Evolutionary conservation across 2,797 vertebrate genomes (phyloP), one percentile per base, ranked within the genome.

Genomic region (Lagocephalus sceleratus): DNA sequence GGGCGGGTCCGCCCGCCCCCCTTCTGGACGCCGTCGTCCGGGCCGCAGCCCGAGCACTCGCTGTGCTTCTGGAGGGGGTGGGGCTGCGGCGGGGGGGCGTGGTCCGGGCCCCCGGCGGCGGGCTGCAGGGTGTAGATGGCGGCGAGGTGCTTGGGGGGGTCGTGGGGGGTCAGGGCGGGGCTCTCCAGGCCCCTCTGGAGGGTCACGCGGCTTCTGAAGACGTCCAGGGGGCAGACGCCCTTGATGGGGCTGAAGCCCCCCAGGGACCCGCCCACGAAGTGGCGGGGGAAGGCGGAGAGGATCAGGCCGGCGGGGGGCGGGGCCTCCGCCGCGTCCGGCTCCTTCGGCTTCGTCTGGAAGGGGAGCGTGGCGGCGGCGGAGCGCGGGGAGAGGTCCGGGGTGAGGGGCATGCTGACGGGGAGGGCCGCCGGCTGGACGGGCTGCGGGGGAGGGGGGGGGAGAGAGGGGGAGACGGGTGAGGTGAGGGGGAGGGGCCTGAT

Each of bases 241-340:
- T 91, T 92, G 44, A 87, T 87, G 45, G 89, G 90, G 55, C 88
- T 90, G 73, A 90, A 89, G 11, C 83, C 78, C 0, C 80, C 70
- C 48, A 88, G 45, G 8, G 87, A 84, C 1, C 83, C 78, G 0
- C 83, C 82, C 0, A 87, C 70, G 0, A 85, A 82, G n/a, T 80
- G 83, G 1, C 68, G 79, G n/a, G 84, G 84, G 51, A 85, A 64
- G 5, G 77, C 51, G 7, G 82, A 70, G 22, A 82, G 40, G 47
- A 85, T 42, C 1, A 75, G 38, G 0, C 58, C 54, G 0, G 76
- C 54, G 0, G 76, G 57, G 1, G 73, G 5, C 0, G 61, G 38
- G 0, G 60, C 10, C 2, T 81, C 81, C 5, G 29, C 63, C 2
- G 40, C 2, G 3, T 78, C 75, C 0, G 39, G 29, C 39, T 86